Conservation (phyloP, 2,113 vertebrate species). For the Redunca redunca region DNA sequence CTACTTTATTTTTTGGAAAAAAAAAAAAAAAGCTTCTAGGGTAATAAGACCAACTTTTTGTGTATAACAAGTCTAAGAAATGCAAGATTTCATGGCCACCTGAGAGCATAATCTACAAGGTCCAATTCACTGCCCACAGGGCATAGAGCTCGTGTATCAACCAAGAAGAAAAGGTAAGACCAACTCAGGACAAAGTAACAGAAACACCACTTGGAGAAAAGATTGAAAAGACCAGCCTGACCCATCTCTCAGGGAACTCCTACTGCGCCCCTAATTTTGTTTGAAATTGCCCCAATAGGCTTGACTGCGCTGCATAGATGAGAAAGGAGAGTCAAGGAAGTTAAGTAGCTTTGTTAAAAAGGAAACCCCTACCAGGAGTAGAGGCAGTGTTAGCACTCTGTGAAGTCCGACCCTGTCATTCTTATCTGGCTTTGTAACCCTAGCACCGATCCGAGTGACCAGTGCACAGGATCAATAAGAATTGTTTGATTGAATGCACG, state of each 20-base stretch:
- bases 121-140: neutral
- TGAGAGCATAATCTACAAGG: neutral
- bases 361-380: neutral
- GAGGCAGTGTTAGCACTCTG: neutral
- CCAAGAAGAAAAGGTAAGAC: neutral
- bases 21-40: neutral
- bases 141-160: neutral
- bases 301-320: neutral
- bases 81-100: neutral
- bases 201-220: neutral
- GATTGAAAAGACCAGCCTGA: neutral
- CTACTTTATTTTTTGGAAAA: neutral
- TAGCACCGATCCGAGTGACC: neutral
- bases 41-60: neutral
- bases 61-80: neutral
- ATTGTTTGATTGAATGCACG: neutral
- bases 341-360: neutral
- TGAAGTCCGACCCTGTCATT: fast-evolving
- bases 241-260: neutral
- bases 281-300: neutral
- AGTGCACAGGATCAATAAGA: fast-evolving
- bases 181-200: neutral
- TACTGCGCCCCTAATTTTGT: neutral
- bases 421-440: neutral
- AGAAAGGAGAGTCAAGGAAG: neutral